Percentiles rank a stretch among this genome's conserved stretches.
Conservation (phyloP, 35 echinoderm and acorn worm genomes). For the Lytechinus variegatus region DNA sequence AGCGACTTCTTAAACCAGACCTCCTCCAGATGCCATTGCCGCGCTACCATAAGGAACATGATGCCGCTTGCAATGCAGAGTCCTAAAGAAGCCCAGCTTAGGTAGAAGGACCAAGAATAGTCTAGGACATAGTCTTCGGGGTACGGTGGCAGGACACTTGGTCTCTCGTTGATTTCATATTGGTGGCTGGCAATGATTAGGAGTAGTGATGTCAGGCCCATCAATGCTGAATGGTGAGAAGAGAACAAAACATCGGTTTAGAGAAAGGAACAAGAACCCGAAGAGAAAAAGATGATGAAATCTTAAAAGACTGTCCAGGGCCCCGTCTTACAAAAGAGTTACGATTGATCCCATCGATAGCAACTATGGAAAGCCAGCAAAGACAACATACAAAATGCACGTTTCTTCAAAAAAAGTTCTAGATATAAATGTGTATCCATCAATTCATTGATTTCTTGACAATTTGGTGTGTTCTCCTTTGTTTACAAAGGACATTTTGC, state of each 20-base stretch:
- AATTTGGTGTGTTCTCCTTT: too few relatives aligned
- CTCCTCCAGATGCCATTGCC: constrained; percentile 88
- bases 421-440: too few relatives aligned
- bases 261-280: not conserved
- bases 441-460: too few relatives aligned
- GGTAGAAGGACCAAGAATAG: constrained; percentile 88
- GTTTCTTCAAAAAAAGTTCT: too few relatives aligned
- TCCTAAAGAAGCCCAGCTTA: constrained; percentile 82
- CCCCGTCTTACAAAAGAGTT: too few relatives aligned
- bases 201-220: constrained; percentile 65
- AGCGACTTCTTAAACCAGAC: constrained; percentile 68
- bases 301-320: too few relatives aligned
- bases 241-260: not conserved
- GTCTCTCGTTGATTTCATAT: constrained; percentile 73
- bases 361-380: too few relatives aligned
- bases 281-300: too few relatives aligned
- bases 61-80: constrained; percentile 74
- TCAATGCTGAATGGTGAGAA: constrained; percentile 67
- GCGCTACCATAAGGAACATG: constrained; percentile 75
- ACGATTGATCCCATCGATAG: too few relatives aligned
- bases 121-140: constrained; percentile 70
- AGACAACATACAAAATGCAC: too few relatives aligned
- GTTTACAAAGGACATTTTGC: too few relatives aligned
- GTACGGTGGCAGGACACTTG: constrained; percentile 28
- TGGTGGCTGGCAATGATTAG: constrained; percentile 76